These are phyloP conservation scores for Syngnathus rostellatus DNA, from an alignment of 2,797 vertebrate species.

Conservation along the genomic window DNA sequence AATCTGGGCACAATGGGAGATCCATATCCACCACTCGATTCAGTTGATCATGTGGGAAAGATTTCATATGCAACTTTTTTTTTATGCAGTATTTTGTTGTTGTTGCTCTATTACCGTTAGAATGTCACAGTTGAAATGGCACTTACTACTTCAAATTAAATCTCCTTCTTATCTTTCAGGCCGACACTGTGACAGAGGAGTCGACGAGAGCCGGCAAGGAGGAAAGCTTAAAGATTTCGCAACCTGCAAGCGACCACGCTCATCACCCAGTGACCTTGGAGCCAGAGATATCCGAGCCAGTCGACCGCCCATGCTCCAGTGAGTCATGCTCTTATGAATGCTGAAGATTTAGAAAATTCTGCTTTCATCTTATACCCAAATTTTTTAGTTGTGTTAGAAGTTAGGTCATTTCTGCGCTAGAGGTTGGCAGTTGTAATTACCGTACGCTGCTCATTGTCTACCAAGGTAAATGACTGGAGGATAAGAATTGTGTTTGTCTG, in stretches of 20 bases:
- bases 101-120: no score
- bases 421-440: background rate
- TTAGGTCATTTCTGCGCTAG: background rate
- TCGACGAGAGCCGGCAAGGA: conserved; percentile 44
- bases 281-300: conserved; percentile 51
- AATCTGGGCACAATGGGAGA: no score
- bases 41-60: no score
- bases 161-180: conserved; percentile 60
- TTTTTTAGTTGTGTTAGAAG: background rate
- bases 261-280: conserved; percentile 53
- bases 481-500: no score
- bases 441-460: background rate
- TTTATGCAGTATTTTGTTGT: no score
- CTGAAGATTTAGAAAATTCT: background rate
- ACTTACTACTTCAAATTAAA: background rate
- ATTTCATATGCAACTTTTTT: no score
- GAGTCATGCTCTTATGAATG: conserved; percentile 36
- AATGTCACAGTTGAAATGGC: background rate
- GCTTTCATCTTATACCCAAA: background rate
- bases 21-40: no score
- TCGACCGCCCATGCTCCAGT: conserved; percentile 71
- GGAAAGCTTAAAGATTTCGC: conserved; percentile 19
- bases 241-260: conserved; percentile 47
- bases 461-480: background rate
- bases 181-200: conserved; percentile 50